Percentiles rank a stretch among this genome's conserved stretches.
phyloP scores from a whole-genome alignment of 2,113 vertebrate genomes.

The Psilopsiagon aymara region DNA sequence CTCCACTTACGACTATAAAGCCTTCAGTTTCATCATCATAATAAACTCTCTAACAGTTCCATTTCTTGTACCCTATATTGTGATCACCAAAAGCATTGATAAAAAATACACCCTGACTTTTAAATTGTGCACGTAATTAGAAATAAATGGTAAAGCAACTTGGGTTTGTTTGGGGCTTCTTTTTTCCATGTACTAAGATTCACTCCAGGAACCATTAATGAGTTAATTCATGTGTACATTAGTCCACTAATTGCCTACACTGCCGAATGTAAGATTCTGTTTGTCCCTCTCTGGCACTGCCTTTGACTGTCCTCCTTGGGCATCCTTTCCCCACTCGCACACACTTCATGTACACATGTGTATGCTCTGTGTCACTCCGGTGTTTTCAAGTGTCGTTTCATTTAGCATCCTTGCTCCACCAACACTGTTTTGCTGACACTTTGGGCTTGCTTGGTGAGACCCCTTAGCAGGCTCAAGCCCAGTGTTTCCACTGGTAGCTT shows the following conservation, averaged over 20 bases:
- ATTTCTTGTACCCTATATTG: constrained; percentile 8
- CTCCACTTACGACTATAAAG: constrained; percentile 34
- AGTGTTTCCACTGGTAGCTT: not conserved
- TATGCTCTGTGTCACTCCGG: not conserved
- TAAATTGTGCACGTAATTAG: not conserved
- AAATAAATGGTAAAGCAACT: constrained; percentile 53
- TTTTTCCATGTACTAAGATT: constrained; percentile 10
- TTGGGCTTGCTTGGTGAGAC: not conserved
- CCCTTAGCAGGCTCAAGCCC: not conserved
- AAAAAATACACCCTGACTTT: constrained; percentile 12
- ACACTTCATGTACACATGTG: not conserved
- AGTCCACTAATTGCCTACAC: not conserved
- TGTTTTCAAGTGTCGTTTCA: not conserved
- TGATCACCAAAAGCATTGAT: constrained; percentile 32
- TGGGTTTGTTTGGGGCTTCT: not conserved
- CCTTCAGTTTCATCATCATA: constrained; percentile 22
- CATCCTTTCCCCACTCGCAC: not conserved
- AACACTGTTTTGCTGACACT: not conserved
- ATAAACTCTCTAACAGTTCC: not conserved
- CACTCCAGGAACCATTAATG: constrained; percentile 1
- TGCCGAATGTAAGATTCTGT: not conserved
- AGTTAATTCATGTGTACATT: constrained; percentile 9
- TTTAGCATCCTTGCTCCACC: not conserved
- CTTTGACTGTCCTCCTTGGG: not conserved
- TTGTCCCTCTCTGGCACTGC: not conserved